These are phyloP conservation scores for Magallana ariakensis DNA, from an alignment of 1,140 invertebrate genomes.

Conservation along the genomic window DNA sequence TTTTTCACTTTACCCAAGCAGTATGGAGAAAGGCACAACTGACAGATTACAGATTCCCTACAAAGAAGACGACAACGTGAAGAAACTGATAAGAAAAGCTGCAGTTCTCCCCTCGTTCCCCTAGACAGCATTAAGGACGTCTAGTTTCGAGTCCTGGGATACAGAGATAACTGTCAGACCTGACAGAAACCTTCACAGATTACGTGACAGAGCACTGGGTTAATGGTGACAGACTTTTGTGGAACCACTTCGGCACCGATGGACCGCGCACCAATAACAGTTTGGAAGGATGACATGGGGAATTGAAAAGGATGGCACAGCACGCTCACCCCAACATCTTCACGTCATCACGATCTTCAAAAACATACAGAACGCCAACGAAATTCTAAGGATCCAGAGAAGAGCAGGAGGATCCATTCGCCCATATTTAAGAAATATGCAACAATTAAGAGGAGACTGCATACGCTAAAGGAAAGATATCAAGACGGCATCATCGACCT, in stretches of 20 bases:
- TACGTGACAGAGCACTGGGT: conserved; percentile 48
- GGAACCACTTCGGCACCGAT: conserved; percentile 43
- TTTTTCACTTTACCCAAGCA: too few species aligned
- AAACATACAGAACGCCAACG: conserved; percentile 22
- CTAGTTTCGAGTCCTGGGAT: conserved; percentile 42
- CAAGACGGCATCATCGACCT: too few species aligned
- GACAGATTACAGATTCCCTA: too few species aligned
- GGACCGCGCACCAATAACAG: conserved; percentile 2
- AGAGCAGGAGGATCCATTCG: background rate
- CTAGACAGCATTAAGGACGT: conserved; percentile 36
- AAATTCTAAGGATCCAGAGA: background rate
- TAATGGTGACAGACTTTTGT: conserved; percentile 36
- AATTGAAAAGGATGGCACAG: conserved; percentile 39
- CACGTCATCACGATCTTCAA: conserved; percentile 21
- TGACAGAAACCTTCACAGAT: conserved; percentile 32
- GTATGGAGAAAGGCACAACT: too few species aligned
- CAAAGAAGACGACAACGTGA: too few species aligned
- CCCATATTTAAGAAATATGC: too few species aligned
- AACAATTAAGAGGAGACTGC: too few species aligned
- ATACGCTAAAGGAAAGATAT: too few species aligned
- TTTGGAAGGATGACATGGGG: conserved; percentile 35
- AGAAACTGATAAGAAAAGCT: too few species aligned
- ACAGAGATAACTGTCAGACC: conserved; percentile 27
- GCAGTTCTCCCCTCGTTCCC: background rate
- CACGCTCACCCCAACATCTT: conserved; percentile 44